Percentiles rank a stretch among this genome's conserved stretches.
Evolutionary conservation across 2,888 invertebrate species (phyloP).

Genomic region (Hipparchia semele): DNA sequence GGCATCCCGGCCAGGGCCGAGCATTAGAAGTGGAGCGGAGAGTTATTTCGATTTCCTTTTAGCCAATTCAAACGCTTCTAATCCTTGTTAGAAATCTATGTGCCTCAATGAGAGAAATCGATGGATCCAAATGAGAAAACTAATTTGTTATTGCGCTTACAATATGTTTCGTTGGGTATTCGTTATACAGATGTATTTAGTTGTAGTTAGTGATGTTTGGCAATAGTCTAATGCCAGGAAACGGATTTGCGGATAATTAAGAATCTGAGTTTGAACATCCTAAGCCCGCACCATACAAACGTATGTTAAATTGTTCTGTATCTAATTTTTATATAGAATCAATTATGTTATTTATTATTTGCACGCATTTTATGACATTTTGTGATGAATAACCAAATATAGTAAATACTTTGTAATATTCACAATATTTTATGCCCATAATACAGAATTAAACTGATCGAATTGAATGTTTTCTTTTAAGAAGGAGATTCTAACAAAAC

Average conservation of each 20-base stretch:
- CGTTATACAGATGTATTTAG: no score
- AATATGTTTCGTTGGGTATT: no score
- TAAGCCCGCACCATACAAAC: no score
- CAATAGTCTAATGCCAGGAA: neutral
- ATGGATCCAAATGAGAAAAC: neutral
- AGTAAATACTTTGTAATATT: neutral
- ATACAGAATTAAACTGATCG: neutral
- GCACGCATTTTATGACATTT: no score
- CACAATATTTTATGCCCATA: neutral
- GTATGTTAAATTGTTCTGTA: no score
- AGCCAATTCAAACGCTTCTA: neutral
- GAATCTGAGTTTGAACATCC: neutral
- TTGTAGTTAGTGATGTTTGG: neutral
- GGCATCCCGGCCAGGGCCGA: no score
- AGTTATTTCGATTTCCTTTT: neutral
- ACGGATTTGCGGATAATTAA: constrained; percentile 19
- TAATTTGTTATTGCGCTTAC: neutral
- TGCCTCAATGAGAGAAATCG: neutral
- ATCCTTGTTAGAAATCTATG: neutral
- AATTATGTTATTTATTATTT: no score
- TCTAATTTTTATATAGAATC: no score
- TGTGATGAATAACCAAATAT: no score
- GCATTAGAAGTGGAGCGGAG: no score
- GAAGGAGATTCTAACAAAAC: neutral
- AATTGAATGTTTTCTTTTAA: neutral